Evolutionary conservation across 2,888 invertebrate species (phyloP).

Genomic region (Tryphoninae sp.): DNA sequence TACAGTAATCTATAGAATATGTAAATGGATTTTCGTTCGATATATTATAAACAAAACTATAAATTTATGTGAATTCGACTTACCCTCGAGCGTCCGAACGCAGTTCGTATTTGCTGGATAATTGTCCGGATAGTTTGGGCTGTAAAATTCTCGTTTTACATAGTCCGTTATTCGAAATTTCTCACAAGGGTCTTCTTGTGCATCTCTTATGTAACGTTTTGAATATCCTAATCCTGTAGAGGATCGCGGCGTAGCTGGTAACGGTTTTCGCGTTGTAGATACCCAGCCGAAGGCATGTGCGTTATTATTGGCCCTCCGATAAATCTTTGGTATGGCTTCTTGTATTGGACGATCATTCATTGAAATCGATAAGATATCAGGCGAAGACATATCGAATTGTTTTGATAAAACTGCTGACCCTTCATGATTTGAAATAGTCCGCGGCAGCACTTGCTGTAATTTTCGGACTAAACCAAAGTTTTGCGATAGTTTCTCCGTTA

Average conservation of each 20-base stretch:
- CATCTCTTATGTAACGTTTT: conserved; percentile 74
- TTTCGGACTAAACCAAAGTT: neutral
- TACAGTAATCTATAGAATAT: no score
- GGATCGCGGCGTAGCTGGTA: conserved; percentile 33
- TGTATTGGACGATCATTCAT: conserved; percentile 7
- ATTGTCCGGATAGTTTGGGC: conserved; percentile 86
- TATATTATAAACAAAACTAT: neutral
- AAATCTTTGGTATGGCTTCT: neutral
- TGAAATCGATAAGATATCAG: neutral
- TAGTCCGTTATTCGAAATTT: conserved; percentile 84
- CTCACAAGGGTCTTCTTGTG: conserved; percentile 80
- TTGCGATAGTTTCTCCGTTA: neutral
- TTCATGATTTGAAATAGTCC: neutral
- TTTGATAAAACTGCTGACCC: neutral
- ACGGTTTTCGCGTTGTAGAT: conserved; percentile 4
- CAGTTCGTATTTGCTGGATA: conserved; percentile 88
- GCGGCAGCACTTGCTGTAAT: neutral
- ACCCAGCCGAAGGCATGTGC: conserved; percentile 28
- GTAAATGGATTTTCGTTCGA: neutral
- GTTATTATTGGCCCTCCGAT: neutral
- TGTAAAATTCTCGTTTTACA: conserved; percentile 85
- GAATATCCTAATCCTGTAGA: conserved; percentile 57
- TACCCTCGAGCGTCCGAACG: conserved; percentile 86
- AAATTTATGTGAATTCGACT: conserved; percentile 72
- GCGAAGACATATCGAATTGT: conserved; percentile 21